phyloP scores from a whole-genome alignment of 1,140 invertebrate species.

The Mizuhopecten yessoensis region DNA sequence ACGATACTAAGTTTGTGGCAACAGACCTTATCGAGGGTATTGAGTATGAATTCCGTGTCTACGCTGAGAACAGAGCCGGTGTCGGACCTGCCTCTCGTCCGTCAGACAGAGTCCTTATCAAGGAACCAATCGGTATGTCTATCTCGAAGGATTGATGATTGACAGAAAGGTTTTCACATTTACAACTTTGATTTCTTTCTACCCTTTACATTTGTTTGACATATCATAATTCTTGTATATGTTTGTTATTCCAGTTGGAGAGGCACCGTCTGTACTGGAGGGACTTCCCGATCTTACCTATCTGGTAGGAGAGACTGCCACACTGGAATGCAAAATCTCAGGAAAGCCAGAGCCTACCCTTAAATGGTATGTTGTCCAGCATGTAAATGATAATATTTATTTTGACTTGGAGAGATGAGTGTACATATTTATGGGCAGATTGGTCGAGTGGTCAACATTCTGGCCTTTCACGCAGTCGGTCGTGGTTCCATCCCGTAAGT shows the following conservation, averaged over 20 bases:
- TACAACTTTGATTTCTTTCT: too few species aligned
- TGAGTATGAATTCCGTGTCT: conserved; percentile 98
- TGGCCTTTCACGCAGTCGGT: too few species aligned
- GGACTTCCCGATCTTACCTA: conserved; percentile 74
- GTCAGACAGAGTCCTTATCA: conserved; percentile 88
- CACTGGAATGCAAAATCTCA: conserved; percentile 77
- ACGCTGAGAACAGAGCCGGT: conserved; percentile 98
- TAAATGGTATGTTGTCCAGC: conserved; percentile 72
- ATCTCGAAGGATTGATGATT: not conserved
- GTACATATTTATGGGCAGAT: too few species aligned
- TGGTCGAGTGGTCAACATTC: too few species aligned
- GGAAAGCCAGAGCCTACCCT: conserved; percentile 77
- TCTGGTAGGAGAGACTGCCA: conserved; percentile 72
- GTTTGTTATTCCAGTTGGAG: conserved; percentile 73
- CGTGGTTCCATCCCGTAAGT: too few species aligned
- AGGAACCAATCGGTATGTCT: conserved; percentile 85
- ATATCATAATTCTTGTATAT: too few species aligned
- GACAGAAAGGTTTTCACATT: too few species aligned
- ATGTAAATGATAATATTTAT: too few species aligned
- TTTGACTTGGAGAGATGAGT: too few species aligned
- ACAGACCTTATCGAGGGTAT: conserved; percentile 93
- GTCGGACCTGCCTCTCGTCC: conserved; percentile 91
- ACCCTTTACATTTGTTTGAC: too few species aligned
- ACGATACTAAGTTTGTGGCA: conserved; percentile 76
- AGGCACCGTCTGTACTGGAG: conserved; percentile 76